phyloP scores from a whole-genome alignment of 2,888 invertebrate species.

The Lasioglossum morio region DNA sequence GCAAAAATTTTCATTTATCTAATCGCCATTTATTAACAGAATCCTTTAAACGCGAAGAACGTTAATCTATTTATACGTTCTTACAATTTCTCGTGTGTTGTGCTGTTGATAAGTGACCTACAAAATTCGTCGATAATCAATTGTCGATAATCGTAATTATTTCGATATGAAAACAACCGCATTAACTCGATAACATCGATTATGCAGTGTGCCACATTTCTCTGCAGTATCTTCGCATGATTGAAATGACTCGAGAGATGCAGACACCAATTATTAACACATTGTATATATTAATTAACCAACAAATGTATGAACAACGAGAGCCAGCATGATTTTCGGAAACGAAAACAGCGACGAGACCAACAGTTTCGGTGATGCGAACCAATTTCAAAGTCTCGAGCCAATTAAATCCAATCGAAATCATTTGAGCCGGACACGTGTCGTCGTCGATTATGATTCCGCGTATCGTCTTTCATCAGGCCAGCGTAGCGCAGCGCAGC shows the following conservation, averaged over 20 bases:
- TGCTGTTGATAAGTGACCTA: background rate
- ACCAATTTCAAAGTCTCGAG: constrained; percentile 38
- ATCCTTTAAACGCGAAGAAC: background rate
- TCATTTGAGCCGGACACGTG: constrained; percentile 48
- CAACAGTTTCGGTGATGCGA: background rate
- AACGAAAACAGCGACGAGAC: background rate
- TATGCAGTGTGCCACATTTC: too few relatives aligned
- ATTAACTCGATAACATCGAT: too few relatives aligned
- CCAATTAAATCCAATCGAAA: constrained; percentile 68
- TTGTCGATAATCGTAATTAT: background rate
- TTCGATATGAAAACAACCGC: too few relatives aligned
- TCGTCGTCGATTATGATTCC: constrained; percentile 36
- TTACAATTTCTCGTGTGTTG: background rate
- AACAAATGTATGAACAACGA: too few relatives aligned
- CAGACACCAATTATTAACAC: too few relatives aligned
- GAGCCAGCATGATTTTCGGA: background rate
- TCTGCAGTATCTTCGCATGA: too few relatives aligned
- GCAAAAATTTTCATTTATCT: background rate
- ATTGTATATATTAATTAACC: too few relatives aligned
- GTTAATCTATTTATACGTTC: background rate
- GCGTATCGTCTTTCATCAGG: background rate
- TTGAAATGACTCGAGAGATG: too few relatives aligned
- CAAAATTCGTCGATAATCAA: background rate
- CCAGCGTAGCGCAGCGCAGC: background rate
- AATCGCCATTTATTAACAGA: background rate